Evolutionary conservation across 2,113 vertebrate species (phyloP).

Genomic region (Centrocercus urophasianus): DNA sequence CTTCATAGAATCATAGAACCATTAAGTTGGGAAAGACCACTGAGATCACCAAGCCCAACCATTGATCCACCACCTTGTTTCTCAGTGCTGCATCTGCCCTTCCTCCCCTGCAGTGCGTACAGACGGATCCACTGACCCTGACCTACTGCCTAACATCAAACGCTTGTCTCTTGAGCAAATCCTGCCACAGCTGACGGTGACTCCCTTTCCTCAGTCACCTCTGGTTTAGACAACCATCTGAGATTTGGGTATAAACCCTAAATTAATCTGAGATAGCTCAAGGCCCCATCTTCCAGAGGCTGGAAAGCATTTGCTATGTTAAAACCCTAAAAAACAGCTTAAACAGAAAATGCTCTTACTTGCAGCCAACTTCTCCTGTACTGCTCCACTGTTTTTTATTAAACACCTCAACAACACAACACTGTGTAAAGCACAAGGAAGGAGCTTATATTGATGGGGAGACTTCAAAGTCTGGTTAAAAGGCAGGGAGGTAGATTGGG

Average conservation of each 20-base stretch:
- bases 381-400: too few relatives aligned
- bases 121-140: accelerated
- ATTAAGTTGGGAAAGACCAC: too few relatives aligned
- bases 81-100: too few relatives aligned
- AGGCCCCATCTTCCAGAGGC: not conserved
- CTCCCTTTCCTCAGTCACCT: not conserved
- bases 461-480: not conserved
- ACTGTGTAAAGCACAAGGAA: not conserved
- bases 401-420: not conserved
- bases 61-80: too few relatives aligned
- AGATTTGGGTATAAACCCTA: not conserved
- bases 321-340: not conserved
- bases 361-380: not conserved
- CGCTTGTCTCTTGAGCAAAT: not conserved
- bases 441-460: not conserved
- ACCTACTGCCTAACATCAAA: not conserved
- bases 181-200: not conserved
- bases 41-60: too few relatives aligned
- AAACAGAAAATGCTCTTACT: not conserved
- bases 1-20: too few relatives aligned
- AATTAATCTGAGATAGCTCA: not conserved
- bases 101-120: accelerated
- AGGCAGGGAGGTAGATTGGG: not conserved
- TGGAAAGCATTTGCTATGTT: not conserved
- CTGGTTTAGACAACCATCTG: not conserved